Evolutionary conservation across 1,140 invertebrate genomes (phyloP), one percentile per base, ranked within the genome.

Genomic region (Drosophila suzukii): DNA sequence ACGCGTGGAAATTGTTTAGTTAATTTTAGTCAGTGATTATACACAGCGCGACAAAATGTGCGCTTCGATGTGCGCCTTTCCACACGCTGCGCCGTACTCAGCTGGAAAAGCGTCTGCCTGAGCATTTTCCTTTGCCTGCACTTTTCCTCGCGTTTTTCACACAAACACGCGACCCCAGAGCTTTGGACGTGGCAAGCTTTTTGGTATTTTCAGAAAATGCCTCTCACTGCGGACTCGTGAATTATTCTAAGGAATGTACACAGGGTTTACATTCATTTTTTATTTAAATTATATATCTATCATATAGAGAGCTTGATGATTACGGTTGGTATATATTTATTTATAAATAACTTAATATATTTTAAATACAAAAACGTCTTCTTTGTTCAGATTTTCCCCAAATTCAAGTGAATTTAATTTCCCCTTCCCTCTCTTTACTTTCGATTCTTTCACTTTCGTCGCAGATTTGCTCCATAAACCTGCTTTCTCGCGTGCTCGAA

Each of bases 41-140:
- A 76, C 73, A 56, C 70, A 66, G 56, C 55, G 73, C 62, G 47
- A 77, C 58, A 78, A 88, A 68, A 76, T 67, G 81, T 70, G 60
- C 54, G 80, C 75, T 75, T 50, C 61, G 83, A 68, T 86, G 79
- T 86, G 79, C 79, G 83, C 83, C 83, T 73, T 79, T 86, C 83
- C 79, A 86, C 82, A 86, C 82, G 84, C 83, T 88, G 79, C 67
- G 71, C 77, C 71, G 79, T 83, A 86, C 82, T 88, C 84, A 89
- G 83, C 84, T 86, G 79, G 83, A 86, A 83, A 88, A 86, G 65
- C 79, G 66, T 72, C 39, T 73, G 47, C 32, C 30, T 34, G 53
- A 58, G 53, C 73, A 76, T 54, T 76, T 76, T 76, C 61, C 47
- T 76, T 67, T 24, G 72, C 54, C 34, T 51, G 57, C 47, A 65